Conservation (phyloP, 2,113 vertebrate species). For the Esox niger region DNA sequence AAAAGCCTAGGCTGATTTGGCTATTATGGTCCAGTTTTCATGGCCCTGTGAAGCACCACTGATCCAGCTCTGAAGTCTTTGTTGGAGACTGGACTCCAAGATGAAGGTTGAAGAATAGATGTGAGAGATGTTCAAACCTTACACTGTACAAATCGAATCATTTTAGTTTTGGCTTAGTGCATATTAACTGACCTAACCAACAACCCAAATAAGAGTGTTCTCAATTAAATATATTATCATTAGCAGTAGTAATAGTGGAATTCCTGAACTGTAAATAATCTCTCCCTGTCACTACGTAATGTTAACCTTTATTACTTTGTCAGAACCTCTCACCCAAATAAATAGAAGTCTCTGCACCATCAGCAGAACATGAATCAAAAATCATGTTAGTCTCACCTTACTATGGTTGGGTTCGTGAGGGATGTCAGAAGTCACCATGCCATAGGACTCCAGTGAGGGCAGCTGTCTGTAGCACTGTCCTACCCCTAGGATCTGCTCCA, state of each 20-base stretch:
- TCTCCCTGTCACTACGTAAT: background rate
- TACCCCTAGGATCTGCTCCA: conserved; percentile 63
- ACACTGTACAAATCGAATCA: no score
- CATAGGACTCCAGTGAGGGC: conserved; percentile 38
- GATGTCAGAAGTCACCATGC: conserved; percentile 45
- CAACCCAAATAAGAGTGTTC: no score
- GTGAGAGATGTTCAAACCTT: background rate
- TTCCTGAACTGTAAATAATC: background rate
- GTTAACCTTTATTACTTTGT: no score
- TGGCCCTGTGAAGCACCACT: background rate
- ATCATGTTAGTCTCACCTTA: conserved; percentile 55
- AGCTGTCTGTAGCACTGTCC: conserved; percentile 50
- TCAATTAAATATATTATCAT: no score
- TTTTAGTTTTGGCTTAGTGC: no score
- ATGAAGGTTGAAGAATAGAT: background rate
- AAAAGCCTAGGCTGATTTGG: background rate
- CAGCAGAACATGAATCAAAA: no score
- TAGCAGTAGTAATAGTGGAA: no score
- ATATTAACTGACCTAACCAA: background rate
- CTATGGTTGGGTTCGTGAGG: conserved; percentile 39
- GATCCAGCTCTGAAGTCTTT: background rate
- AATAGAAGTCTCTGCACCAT: no score
- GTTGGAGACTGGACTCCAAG: background rate
- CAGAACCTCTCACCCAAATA: no score
- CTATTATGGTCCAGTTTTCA: background rate